Evolutionary conservation across 2,888 invertebrate genomes (phyloP), one percentile per base, ranked within the genome.

Genomic region (Seira musarum): DNA sequence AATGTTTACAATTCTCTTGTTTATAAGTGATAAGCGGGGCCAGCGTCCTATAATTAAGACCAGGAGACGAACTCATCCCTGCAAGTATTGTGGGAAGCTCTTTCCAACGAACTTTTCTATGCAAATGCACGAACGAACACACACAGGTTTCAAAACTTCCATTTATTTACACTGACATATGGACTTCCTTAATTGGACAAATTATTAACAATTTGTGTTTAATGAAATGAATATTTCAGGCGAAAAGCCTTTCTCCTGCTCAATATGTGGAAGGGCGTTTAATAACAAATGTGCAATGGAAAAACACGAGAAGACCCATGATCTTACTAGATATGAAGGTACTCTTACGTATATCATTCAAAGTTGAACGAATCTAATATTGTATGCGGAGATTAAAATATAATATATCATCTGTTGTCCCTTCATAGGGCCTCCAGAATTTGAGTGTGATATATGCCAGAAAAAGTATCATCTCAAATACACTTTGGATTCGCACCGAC

Each of bases 51-150:
- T 79, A 6, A n/a, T 79, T 30, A 61, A 24, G 13, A 79, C 72
- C 1, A 21, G 65, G n/a, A 46, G 66, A 1, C 30, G 79, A 35
- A 73, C 19, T 22, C 73, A 73, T 63, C 73, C 73, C 5, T 79
- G 79, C 22, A 73, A 69, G 25, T 79, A 49, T 19, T 79, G 79
- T 69, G 79, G 79, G 1, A 79, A 79, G n/a, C 35, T 79, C 21
- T 73, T 79, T 64, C 73, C 79, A 13, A 35, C 79, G 19, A 8
- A 24, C 15, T 79, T 73, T 73, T 46, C 79, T 1, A 17, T 79
- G 3, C 68, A 73, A 24, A 68, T 79, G 72, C 79, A 79, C 19
- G 73, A 73, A 25, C 24, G 79, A 8, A 64, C 57, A n/a, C 79
- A 79, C 24, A 79, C 79, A 25, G 73, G 79, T 73, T n/a, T n/a